Conservation (phyloP, 1,140 invertebrate species). For the Anoplophora glabripennis region DNA sequence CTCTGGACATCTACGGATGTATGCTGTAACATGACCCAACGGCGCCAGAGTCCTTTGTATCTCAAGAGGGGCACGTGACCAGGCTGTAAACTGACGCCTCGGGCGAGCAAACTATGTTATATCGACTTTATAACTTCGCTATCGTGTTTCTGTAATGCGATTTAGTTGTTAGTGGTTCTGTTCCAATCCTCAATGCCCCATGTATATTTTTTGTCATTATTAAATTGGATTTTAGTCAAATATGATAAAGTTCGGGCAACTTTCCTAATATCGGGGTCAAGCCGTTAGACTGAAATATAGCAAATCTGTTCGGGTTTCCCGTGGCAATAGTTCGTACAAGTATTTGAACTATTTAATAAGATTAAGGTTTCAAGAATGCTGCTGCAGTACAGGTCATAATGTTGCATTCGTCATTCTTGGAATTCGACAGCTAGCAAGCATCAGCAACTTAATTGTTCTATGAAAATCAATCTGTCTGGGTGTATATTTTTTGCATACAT, state of each 20-base stretch:
- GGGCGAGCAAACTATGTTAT: slow-evolving; percentile 35
- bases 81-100: slow-evolving; percentile 29
- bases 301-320: slow-evolving; percentile 5
- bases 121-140: slow-evolving; percentile 43
- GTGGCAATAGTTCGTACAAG: slow-evolving; percentile 3
- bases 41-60: slow-evolving; percentile 6
- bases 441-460: too few species aligned
- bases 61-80: slow-evolving; percentile 33
- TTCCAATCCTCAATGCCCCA: slow-evolving; percentile 20
- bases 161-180: slow-evolving; percentile 37
- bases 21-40: slow-evolving; percentile 5
- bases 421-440: too few species aligned
- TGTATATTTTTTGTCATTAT: slow-evolving; percentile 33
- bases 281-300: slow-evolving; percentile 2
- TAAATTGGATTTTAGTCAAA: slow-evolving; percentile 16
- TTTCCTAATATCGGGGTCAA: slow-evolving; percentile 12
- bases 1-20: slow-evolving; percentile 9
- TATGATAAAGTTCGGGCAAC: slow-evolving; percentile 24
- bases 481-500: too few species aligned
- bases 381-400: too few species aligned
- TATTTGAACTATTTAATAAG: slow-evolving; percentile 15
- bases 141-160: slow-evolving; percentile 44
- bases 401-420: too few species aligned
- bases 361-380: slow-evolving; percentile 8
- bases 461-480: too few species aligned